Percentiles rank a stretch among this genome's conserved stretches.
Evolutionary conservation across 2,113 vertebrate species (phyloP).

Genomic region (Numenius arquata): DNA sequence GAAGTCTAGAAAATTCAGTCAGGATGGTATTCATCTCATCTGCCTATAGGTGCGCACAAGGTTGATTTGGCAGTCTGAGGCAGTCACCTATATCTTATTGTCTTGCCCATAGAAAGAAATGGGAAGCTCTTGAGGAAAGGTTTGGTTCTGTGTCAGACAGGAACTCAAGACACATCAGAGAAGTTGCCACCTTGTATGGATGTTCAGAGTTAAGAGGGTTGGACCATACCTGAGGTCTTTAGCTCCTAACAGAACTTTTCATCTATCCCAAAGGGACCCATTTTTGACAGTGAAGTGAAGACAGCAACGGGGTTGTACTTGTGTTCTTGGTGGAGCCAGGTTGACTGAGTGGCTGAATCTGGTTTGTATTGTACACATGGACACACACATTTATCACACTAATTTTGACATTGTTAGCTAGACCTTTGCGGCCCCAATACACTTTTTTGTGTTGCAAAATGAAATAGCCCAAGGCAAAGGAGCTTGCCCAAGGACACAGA

Average conservation of each 20-base stretch:
- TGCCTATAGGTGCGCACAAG: not conserved
- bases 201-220: not conserved
- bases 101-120: not conserved
- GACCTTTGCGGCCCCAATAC: not conserved
- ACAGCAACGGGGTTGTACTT: fast-evolving
- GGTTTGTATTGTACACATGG: fast-evolving
- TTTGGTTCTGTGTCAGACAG: not conserved
- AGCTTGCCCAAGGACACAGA: not conserved
- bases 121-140: not conserved
- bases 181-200: not conserved
- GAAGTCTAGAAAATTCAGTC: not conserved
- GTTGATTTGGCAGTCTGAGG: not conserved
- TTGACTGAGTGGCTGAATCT: not conserved
- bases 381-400: fast-evolving
- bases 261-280: not conserved
- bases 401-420: not conserved
- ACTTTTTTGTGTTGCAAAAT: not conserved
- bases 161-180: not conserved
- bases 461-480: not conserved
- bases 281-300: not conserved
- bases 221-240: not conserved
- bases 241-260: not conserved
- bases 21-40: not conserved
- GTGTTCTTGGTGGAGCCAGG: not conserved
- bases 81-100: not conserved